Base-by-base conservation (phyloP, 2,888 invertebrate genomes). In the Drosophila lacicola region DNA sequence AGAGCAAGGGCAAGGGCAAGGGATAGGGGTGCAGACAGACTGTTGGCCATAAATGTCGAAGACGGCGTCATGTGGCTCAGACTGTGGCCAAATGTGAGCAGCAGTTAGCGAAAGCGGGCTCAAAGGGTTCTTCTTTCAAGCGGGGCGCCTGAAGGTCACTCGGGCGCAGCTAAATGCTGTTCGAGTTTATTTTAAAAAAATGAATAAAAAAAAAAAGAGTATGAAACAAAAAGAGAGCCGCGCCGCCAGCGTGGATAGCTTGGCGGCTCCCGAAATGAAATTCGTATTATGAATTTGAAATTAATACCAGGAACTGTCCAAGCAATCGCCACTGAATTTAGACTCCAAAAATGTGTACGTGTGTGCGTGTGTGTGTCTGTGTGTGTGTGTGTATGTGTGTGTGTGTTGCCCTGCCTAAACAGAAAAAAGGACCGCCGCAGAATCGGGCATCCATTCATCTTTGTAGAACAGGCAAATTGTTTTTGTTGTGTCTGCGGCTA, bases 291-390 rank as follows among this genome's bases (percentile, higher is more conserved):
- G 85, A 87, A 87, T 87, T 87, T 71, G 71, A 90, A 87, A 90
- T 90, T 81, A 87, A 90, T 87, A 90, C 87, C 85, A 63, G 69
- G 87, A 87, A 87, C 90, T 87, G 86, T 90, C 90, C 70, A 86
- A 88, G 87, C 89, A 88, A 88, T 88, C 90, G 86, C 86, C 90
- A 87, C 86, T 69, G 86, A 82, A 89, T 78, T 67, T 78, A 53
- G 68, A 57, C 19, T 39, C n/a, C 44, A n/a, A 11, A n/a, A 11
- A 14, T 29, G 39, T 9, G 36, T 33, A 2, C 33, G 53, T 8
- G 41, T 29, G 46, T 17, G 11, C 4, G 45, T 54, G 29, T 61
- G 58, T 41, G 68, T 67, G 53, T 25, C 14, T 8, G 44, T 50
- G 29, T 61, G 58, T 41, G 68, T 67, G 53, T 25, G 34, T 2